Percentiles rank a stretch among this genome's conserved stretches.
Conservation (phyloP, 2,113 vertebrate genomes). For the Deroptyus accipitrinus region DNA sequence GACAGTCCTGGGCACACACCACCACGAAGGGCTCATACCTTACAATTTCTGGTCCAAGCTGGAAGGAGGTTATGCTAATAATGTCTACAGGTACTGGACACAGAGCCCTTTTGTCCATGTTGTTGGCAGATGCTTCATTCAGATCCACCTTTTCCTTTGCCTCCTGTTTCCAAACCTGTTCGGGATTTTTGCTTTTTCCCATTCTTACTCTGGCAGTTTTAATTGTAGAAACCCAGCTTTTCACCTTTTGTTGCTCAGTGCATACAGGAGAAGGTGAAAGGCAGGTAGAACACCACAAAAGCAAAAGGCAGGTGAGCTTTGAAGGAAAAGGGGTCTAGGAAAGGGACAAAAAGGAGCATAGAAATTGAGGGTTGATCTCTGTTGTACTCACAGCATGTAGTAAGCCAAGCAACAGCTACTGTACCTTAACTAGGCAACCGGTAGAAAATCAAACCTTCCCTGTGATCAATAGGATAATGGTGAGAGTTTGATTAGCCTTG, state of each 20-base stretch:
- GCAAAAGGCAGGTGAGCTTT: constrained; percentile 63
- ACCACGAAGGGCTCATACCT: background rate
- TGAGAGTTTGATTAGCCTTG: constrained; percentile 66
- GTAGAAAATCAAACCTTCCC: constrained; percentile 64
- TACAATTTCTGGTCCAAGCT: background rate
- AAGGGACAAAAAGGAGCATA: constrained; percentile 58
- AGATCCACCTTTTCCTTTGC: background rate
- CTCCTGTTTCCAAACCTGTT: constrained; percentile 23
- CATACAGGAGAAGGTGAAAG: constrained; percentile 32
- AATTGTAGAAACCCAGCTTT: constrained; percentile 61
- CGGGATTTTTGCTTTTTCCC: background rate
- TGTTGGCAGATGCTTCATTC: background rate
- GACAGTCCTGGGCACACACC: background rate
- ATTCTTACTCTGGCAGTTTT: constrained; percentile 19
- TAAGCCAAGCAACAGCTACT: constrained; percentile 65
- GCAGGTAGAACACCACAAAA: constrained; percentile 62
- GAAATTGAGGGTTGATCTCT: constrained; percentile 64
- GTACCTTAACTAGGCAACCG: constrained; percentile 61
- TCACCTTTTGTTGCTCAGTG: constrained; percentile 58
- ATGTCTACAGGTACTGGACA: background rate
- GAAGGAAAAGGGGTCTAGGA: constrained; percentile 55
- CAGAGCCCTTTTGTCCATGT: background rate
- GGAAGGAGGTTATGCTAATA: background rate
- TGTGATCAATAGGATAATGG: constrained; percentile 57
- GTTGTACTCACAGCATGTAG: constrained; percentile 65